Evolutionary conservation across 2,888 invertebrate genomes (phyloP).

Genomic region (Dasysyrphus albostriatus): DNA sequence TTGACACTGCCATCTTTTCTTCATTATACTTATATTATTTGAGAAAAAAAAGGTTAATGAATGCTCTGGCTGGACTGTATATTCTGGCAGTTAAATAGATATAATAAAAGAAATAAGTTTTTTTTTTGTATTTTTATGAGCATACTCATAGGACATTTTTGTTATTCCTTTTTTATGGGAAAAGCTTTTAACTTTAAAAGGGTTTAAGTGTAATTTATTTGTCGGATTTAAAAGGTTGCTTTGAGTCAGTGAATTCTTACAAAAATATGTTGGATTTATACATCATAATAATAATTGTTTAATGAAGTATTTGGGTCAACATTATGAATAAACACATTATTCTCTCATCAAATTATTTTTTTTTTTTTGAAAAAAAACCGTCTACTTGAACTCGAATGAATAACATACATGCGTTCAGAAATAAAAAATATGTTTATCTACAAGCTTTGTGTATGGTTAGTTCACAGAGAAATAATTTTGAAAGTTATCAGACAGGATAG

Average conservation of each 20-base stretch:
- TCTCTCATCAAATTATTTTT: neutral
- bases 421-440: too few species aligned
- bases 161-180: neutral
- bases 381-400: too few species aligned
- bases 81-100: conserved; percentile 3
- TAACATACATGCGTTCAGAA: neutral
- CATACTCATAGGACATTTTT: conserved; percentile 5
- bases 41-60: conserved; percentile 22
- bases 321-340: neutral
- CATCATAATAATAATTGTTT: neutral
- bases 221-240: neutral
- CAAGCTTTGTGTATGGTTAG: too few species aligned
- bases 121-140: conserved; percentile 7
- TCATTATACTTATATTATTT: neutral
- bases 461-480: too few species aligned
- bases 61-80: conserved; percentile 3
- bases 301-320: conserved; percentile 6
- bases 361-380: too few species aligned
- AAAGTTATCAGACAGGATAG: too few species aligned
- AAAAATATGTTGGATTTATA: neutral
- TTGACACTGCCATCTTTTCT: conserved; percentile 13
- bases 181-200: conserved; percentile 1
- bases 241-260: neutral
- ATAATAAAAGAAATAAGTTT: neutral
- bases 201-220: conserved; percentile 3